A percentile compares a stretch with the other conserved stretches of the same genome.
phyloP scores from a whole-genome alignment of 2,113 vertebrate genomes.

The Cercopithecus mona region DNA sequence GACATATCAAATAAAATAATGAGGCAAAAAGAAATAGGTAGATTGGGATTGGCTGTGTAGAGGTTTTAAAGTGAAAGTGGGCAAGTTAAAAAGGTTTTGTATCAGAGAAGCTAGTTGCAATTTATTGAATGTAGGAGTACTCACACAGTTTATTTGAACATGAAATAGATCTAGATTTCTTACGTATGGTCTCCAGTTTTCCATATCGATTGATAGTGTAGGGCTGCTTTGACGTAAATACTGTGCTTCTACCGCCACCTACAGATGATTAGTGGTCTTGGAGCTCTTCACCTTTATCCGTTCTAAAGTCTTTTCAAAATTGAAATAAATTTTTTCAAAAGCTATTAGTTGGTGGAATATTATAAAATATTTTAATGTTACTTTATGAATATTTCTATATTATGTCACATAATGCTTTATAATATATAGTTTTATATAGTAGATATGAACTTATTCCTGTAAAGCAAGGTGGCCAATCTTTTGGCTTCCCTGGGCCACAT shows the following conservation, averaged over 20 bases:
- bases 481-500: no score
- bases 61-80: not conserved
- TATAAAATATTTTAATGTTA: not conserved
- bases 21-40: not conserved
- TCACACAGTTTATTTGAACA: not conserved
- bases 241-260: conserved; percentile 47
- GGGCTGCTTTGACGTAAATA: not conserved
- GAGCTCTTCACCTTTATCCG: not conserved
- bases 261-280: not conserved
- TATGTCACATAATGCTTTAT: not conserved
- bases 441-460: not conserved
- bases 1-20: not conserved
- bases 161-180: not conserved
- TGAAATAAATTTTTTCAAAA: conserved; percentile 5
- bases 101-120: not conserved
- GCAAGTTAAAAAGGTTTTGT: not conserved
- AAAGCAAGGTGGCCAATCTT: not conserved
- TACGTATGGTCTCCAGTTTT: rapidly evolving
- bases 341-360: not conserved
- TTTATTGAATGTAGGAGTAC: not conserved
- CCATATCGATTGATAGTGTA: no score
- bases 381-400: not conserved
- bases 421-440: not conserved
- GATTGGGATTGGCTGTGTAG: not conserved
- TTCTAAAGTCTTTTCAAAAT: not conserved